Percentiles rank a stretch among this genome's conserved stretches.
Evolutionary conservation across 2,888 invertebrate species (phyloP).

Genomic region (Esperia sulphurella): DNA sequence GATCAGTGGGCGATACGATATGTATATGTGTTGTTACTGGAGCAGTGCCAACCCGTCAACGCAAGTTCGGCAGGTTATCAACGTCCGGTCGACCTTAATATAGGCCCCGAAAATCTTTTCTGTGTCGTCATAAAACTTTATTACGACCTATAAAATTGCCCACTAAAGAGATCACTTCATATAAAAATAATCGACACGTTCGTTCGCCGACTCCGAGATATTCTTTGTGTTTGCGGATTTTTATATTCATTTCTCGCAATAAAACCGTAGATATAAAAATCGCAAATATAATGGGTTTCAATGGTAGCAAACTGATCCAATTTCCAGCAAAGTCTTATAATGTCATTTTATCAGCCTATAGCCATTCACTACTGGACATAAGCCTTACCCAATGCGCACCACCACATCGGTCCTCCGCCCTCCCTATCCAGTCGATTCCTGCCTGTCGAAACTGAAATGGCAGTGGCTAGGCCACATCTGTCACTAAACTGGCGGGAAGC

Average conservation of each 20-base stretch:
- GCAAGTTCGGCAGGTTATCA: slow-evolving; percentile 64
- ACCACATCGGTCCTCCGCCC: too few species aligned
- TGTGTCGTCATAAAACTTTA: slow-evolving; percentile 59
- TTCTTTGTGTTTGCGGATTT: slow-evolving; percentile 27
- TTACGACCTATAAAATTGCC: slow-evolving; percentile 48
- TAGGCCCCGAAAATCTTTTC: slow-evolving; percentile 50
- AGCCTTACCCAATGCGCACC: too few species aligned
- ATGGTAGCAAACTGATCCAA: background rate
- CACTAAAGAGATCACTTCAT: slow-evolving; percentile 53
- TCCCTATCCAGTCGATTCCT: too few species aligned
- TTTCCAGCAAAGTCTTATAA: background rate
- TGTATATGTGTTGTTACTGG: slow-evolving; percentile 30
- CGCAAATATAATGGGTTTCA: slow-evolving; percentile 17
- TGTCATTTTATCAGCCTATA: too few species aligned
- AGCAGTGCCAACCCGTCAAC: slow-evolving; percentile 46
- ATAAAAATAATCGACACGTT: slow-evolving; percentile 50
- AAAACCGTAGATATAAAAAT: slow-evolving; percentile 21
- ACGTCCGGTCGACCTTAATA: slow-evolving; percentile 60
- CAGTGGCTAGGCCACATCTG: too few species aligned
- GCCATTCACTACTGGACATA: too few species aligned
- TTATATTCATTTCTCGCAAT: slow-evolving; percentile 24
- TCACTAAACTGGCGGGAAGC: too few species aligned
- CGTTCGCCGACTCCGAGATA: slow-evolving; percentile 27
- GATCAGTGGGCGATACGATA: slow-evolving; percentile 11
- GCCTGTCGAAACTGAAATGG: too few species aligned